Evolutionary conservation across 2,888 invertebrate genomes (phyloP).

Genomic region (Tinea semifulvella): DNA sequence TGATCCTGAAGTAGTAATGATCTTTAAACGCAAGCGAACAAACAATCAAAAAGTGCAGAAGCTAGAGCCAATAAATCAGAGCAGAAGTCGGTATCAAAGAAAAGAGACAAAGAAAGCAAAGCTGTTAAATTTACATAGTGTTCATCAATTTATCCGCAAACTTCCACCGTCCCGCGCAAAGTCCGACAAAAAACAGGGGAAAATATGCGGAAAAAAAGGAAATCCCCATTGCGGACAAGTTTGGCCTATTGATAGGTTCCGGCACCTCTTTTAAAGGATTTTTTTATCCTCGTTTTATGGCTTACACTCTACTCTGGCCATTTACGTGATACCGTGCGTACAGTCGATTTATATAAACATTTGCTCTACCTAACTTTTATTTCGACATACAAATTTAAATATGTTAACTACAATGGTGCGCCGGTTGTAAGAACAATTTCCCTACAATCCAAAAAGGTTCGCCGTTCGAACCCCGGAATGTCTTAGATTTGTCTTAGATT

Average conservation of each 20-base stretch:
- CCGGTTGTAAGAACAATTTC: too few species aligned
- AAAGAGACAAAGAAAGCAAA: not conserved
- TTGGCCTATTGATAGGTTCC: slow-evolving; percentile 55
- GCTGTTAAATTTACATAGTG: slow-evolving; percentile 8
- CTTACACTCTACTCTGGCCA: slow-evolving; percentile 27
- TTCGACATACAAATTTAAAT: too few species aligned
- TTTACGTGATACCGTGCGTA: slow-evolving; percentile 24
- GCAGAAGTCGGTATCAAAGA: too few species aligned
- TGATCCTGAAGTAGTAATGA: too few species aligned
- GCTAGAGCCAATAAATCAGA: too few species aligned
- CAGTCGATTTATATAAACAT: slow-evolving; percentile 1
- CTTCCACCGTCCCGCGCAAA: slow-evolving; percentile 23
- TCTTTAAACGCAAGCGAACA: too few species aligned
- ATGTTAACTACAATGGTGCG: too few species aligned
- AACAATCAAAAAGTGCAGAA: too few species aligned
- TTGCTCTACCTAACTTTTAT: slow-evolving; percentile 25
- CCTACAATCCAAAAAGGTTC: too few species aligned
- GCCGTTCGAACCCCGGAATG: too few species aligned
- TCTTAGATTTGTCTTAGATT: too few species aligned
- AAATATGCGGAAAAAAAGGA: slow-evolving; percentile 19
- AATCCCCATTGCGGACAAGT: slow-evolving; percentile 31
- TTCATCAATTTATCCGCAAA: slow-evolving; percentile 10
- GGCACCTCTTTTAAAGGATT: slow-evolving; percentile 29
- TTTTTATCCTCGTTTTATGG: slow-evolving; percentile 33
- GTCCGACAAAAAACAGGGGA: slow-evolving; percentile 31